Percentiles rank a stretch among this genome's conserved stretches.
These are phyloP conservation scores for Embidobia sp. DNA, from an alignment of 2,888 invertebrate species.

Conservation along the genomic window DNA sequence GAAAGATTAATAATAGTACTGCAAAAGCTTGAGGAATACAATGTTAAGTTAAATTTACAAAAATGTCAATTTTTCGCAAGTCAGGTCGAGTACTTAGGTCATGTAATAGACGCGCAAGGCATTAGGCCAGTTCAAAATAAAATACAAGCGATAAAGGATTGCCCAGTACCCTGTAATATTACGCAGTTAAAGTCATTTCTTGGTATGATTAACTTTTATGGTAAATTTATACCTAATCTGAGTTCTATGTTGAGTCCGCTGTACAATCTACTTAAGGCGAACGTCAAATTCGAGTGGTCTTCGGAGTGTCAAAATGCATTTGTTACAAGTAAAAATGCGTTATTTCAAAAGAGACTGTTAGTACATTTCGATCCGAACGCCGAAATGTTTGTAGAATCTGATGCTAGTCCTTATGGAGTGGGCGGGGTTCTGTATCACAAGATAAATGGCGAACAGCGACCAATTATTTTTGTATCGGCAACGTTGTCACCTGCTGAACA, in stretches of 20 bases:
- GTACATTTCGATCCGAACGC: neutral
- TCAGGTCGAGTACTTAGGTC: conserved; percentile 12
- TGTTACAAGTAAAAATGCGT: conserved; percentile 34
- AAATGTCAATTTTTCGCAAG: conserved; percentile 11
- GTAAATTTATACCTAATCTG: conserved; percentile 63
- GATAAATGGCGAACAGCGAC: conserved; percentile 62
- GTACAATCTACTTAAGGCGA: conserved; percentile 1
- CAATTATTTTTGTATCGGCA: conserved; percentile 65
- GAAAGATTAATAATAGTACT: conserved; percentile 26
- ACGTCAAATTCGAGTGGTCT: conserved; percentile 18
- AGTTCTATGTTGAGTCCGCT: neutral
- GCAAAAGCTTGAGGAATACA: conserved; percentile 25
- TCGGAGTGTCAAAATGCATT: conserved; percentile 20
- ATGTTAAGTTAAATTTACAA: conserved; percentile 3
- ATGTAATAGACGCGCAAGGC: neutral
- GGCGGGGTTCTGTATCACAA: conserved; percentile 69
- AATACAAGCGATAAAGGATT: neutral
- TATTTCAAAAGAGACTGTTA: conserved; percentile 32
- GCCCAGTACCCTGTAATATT: conserved; percentile 8
- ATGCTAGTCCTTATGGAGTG: conserved; percentile 77
- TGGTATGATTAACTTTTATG: conserved; percentile 73
- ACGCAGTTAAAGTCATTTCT: conserved; percentile 68
- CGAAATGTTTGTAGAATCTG: conserved; percentile 56
- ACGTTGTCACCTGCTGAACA: conserved; percentile 59
- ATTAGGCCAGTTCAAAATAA: conserved; percentile 7